Evolutionary conservation across 2,888 invertebrate species (phyloP), one percentile per base, ranked within the genome.

Genomic region (Temnothorax unifasciatus): DNA sequence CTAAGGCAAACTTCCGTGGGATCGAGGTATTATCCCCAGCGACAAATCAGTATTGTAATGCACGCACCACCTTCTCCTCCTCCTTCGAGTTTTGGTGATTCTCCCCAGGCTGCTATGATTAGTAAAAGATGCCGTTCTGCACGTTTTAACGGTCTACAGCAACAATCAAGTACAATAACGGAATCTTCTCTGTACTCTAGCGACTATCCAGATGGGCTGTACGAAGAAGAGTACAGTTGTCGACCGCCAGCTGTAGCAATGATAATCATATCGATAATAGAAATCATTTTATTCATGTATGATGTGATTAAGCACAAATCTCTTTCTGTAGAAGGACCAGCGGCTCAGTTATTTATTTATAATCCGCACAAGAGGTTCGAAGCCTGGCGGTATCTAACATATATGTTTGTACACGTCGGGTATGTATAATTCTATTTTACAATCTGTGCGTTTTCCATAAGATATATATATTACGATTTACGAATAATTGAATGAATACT

Each of bases 341-440:
- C 97, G 52, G 97, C 98, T 11, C 97, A 97, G 76, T 95, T 97
- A 3, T 97, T 99, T 89, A 98, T 99, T 88, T 99, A 99, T 95
- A 97, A 98, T 95, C 99, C 99, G 0, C 96, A 97, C 85, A 96
- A 97, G 92, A 96, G 99, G 86, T 96, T 97, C 79, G 98, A 99
- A 95, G 97, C 97, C 0, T 99, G 99, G 99, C 96, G 99, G 92
- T 99, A 97, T 94, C 92, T 99, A 69, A 97, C 98, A 0, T 99
- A 99, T 94, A 99, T 99, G 98, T 97, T 99, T 94, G 98, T 99
- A 38, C 99, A 99, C 95, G 97, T 98, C 86, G 99, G 99, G 97
- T 98, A 94, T 96, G 96, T 93, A 79, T 74, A 9, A 54, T 57
- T 69, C 44, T 3, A 13, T 9, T 44, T 69, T 50, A 38, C 5